These are phyloP conservation scores for Cryptus armator DNA, from an alignment of 2,888 invertebrate species.

Conservation along the genomic window DNA sequence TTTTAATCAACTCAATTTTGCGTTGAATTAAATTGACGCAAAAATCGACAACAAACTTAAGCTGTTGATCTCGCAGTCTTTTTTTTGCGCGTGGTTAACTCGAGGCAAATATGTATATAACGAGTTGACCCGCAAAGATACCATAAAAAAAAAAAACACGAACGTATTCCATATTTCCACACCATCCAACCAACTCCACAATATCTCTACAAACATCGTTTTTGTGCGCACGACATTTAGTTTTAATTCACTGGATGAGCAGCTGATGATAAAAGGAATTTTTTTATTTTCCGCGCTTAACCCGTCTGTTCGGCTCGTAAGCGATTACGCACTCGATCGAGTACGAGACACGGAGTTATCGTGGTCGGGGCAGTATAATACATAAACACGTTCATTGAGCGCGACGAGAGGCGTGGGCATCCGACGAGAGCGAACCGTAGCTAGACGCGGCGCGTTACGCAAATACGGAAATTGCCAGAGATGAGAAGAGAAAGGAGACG, in stretches of 20 bases:
- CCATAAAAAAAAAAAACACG: background rate
- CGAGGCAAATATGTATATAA: background rate
- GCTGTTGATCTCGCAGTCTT: background rate
- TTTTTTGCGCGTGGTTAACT: background rate
- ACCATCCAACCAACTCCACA: background rate
- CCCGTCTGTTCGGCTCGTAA: slow-evolving; percentile 21
- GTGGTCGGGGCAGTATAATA: slow-evolving; percentile 36
- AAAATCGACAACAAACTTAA: background rate
- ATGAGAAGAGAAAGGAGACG: slow-evolving; percentile 57
- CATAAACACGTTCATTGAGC: slow-evolving; percentile 56
- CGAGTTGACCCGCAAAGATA: background rate
- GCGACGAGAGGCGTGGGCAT: slow-evolving; percentile 26
- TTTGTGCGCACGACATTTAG: slow-evolving; percentile 13
- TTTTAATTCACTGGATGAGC: slow-evolving; percentile 31
- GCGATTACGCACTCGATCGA: slow-evolving; percentile 61
- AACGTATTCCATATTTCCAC: background rate
- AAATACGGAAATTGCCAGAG: slow-evolving; percentile 57
- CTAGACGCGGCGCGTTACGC: slow-evolving; percentile 34
- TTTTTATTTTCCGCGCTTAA: slow-evolving; percentile 24
- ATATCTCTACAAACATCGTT: background rate
- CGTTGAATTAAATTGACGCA: slow-evolving; percentile 3
- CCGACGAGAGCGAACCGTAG: slow-evolving; percentile 20
- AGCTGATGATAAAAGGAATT: slow-evolving; percentile 12
- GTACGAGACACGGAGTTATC: slow-evolving; percentile 53
- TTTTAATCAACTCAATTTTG: background rate